These are phyloP conservation scores for Hylomyscus alleni DNA, from an alignment of 2,797 vertebrate species.

Conservation along the genomic window DNA sequence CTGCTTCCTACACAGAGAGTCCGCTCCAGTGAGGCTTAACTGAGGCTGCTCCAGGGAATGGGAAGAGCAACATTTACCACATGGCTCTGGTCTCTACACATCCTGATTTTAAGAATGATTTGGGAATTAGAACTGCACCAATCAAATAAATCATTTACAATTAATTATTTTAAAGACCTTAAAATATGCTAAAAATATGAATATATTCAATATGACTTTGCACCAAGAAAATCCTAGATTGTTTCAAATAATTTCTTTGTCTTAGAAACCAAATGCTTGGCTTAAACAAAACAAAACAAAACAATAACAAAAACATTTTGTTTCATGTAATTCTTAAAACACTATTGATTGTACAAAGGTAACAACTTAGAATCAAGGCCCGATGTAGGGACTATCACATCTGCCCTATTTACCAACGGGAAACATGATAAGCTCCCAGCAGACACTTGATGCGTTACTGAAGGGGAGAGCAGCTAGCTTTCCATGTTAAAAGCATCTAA, in stretches of 20 bases:
- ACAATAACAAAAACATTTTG: constrained; percentile 58
- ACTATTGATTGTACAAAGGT: constrained; percentile 82
- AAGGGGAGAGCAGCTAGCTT: constrained; percentile 23
- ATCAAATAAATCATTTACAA: constrained; percentile 77
- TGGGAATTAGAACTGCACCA: constrained; percentile 76
- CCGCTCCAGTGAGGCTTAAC: constrained; percentile 85
- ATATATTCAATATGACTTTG: constrained; percentile 77
- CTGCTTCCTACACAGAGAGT: constrained; percentile 87
- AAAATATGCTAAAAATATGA: constrained; percentile 75
- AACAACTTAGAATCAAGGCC: constrained; percentile 75
- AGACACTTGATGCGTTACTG: constrained; percentile 63
- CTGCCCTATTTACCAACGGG: constrained; percentile 65
- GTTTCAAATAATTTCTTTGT: constrained; percentile 76
- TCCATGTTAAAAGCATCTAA: constrained; percentile 77
- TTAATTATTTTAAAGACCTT: constrained; percentile 68
- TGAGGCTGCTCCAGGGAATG: constrained; percentile 77
- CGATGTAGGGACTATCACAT: constrained; percentile 69
- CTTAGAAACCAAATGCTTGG: constrained; percentile 74
- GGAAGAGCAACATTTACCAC: constrained; percentile 61
- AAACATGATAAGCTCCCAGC: constrained; percentile 69
- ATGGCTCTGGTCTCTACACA: constrained; percentile 69
- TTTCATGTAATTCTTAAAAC: constrained; percentile 75
- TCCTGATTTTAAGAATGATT: constrained; percentile 77
- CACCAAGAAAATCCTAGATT: constrained; percentile 73
- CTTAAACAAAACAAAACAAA: constrained; percentile 66